Conservation (phyloP, 2,888 invertebrate genomes). For the Scaptomyza parva region DNA sequence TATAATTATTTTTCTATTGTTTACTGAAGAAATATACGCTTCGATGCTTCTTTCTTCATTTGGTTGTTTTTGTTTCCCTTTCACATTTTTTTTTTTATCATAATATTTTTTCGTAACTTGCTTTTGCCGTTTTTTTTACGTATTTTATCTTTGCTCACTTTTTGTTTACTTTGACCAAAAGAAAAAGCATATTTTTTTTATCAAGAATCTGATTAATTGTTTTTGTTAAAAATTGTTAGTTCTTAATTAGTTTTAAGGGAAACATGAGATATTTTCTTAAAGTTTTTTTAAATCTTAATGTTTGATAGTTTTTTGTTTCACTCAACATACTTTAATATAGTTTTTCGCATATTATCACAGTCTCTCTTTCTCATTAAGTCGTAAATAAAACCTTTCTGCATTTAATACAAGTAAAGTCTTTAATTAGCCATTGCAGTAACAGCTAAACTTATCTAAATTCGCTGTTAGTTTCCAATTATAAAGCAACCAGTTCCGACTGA, state of each 20-base stretch:
- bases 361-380: too few species aligned
- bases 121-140: background rate
- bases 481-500: constrained; percentile 20
- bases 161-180: too few species aligned
- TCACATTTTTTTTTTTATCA: background rate
- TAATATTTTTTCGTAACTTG: background rate
- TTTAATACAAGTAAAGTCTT: background rate
- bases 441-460: background rate
- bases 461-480: constrained; percentile 20
- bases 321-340: too few species aligned
- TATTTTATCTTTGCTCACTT: background rate
- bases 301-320: too few species aligned
- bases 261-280: too few species aligned
- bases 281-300: too few species aligned
- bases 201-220: background rate
- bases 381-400: too few species aligned
- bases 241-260: too few species aligned
- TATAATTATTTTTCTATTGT: background rate
- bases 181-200: background rate
- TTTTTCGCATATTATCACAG: too few species aligned
- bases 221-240: background rate
- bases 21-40: background rate
- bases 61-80: background rate
- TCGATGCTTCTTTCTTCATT: background rate
- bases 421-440: background rate